Base-by-base conservation (phyloP, 2,113 vertebrate genomes). In the Saguinus imperator region DNA sequence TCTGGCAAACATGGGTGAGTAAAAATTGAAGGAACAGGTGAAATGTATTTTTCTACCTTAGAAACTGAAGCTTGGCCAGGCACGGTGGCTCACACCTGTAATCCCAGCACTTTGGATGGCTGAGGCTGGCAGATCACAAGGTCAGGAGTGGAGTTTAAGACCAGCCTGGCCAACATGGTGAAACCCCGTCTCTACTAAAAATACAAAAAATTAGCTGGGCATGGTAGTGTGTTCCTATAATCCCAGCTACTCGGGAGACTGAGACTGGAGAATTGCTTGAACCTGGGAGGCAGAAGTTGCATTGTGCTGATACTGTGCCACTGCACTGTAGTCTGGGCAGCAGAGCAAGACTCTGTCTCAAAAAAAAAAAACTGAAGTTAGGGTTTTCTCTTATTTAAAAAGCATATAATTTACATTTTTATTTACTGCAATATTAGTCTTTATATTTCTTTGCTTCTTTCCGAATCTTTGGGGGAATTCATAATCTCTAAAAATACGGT, bases 1-100 rank as follows among this genome's bases (percentile, higher is more conserved):
- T 70, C 98, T 99, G 4, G 99, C 99, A 89, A 99, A 99, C 96
- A 99, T 99, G 99, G 99, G 99, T 99, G 90, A 98, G 98, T 98
- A 64, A 2, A 82, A 37, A 37, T 79, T 55, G 48, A 79, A 82
- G 27, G 40, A 72, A 8, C 14, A 17, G 11, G 37, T 27, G 5
- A 68, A 48, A 27, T 45, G 0, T 6, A 8, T 27, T 57, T 92
- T 76, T 61, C 40, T 88, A 0, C 37, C 73, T 81, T 82, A 45
- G 66, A 89, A 61, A 32, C 45, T 50, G 45, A 86, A 64, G 7
- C 66, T 35, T 68, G 66, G 7, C 66, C 29, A 13, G 66, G 32
- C 29, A 13, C 14, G 0, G 66, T 68, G 32, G 16, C 32, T 68
- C 29, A 68, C 1, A 14, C 29, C 32, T 35, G 14, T 68, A 35